Base-by-base conservation (phyloP, 2,113 vertebrate genomes). In the Catagonus wagneri region DNA sequence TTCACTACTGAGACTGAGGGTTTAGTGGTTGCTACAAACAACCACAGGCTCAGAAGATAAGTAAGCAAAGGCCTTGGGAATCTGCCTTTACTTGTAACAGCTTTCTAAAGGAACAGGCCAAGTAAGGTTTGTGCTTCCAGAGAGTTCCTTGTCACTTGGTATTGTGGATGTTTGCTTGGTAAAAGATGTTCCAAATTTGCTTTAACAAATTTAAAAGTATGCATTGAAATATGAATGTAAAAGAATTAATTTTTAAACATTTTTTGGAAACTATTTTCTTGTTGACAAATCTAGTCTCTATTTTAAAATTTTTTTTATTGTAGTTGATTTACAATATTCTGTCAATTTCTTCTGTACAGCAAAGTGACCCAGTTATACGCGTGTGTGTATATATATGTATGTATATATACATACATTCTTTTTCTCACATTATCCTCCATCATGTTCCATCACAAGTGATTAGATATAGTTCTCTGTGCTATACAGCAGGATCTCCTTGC, bases 201-300 rank as follows among this genome's bases (percentile, higher is more conserved):
- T 85, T 84, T 44, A 23, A 79, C 19, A 83, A 65, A 23, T 39
- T 87, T 7, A 68, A 94, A 97, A 79, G 16, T 74, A 29, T 91
- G 23, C 76, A 27, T 83, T 12, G 76, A 86, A 88, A 63, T 69
- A 68, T 39, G 69, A 56, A 68, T 34, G 0, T 63, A 81, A 34
- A 94, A 9, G 16, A 39, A 58, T 6, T 66, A 50, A 17, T 23
- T 85, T 74, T 52, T 72, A 44, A 84, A 74, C 6, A 29, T 60
- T 83, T 61, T 89, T 60, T 32, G 23, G 23, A 14, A 72, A 66
- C 56, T 65, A 75, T 66, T 83, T 92, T 14, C 16, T 74, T 78
- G 25, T 23, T 58, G 65, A 36, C 25, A 58, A 58, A 34, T 76
- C 0, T 44, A 88, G 7, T 92, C 17, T 79, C 6, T 17, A 20